Conservation (phyloP, 2,113 vertebrate genomes). For the Daphoenositta chrysoptera region DNA sequence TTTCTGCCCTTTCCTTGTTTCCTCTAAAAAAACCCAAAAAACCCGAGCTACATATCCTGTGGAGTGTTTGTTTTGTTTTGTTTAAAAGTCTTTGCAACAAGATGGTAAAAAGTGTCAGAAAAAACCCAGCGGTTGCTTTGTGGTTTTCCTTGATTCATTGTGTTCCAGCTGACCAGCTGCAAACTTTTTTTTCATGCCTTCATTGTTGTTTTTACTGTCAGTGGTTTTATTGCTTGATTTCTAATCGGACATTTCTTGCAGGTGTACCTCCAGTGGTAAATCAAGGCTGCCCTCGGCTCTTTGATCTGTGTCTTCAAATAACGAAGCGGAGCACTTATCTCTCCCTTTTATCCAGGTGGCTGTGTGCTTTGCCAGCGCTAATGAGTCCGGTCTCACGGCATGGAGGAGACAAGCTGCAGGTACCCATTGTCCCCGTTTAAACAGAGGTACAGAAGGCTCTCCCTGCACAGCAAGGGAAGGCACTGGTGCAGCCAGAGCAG, state of each 20-base stretch:
- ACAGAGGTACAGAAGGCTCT: neutral
- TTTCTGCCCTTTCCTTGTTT: neutral
- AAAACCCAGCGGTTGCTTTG: neutral
- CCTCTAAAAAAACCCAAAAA: neutral
- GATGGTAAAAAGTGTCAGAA: neutral
- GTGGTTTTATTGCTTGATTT: slow-evolving; percentile 17
- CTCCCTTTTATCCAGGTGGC: neutral
- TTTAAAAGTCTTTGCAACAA: neutral
- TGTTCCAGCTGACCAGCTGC: slow-evolving; percentile 37
- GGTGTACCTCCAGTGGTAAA: slow-evolving; percentile 6
- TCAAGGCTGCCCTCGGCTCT: neutral
- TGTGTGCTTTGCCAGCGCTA: neutral
- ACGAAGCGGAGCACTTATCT: neutral
- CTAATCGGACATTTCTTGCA: neutral
- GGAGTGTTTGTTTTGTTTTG: neutral
- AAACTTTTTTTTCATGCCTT: neutral
- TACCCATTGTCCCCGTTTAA: neutral
- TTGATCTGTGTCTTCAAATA: slow-evolving; percentile 27
- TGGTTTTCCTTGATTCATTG: neutral
- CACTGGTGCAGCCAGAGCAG: neutral
- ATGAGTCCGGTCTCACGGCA: neutral
- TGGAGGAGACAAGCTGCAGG: neutral
- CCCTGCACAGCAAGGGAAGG: neutral
- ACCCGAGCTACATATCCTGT: neutral
- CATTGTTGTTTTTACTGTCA: neutral